These are phyloP conservation scores for Athalia cordata DNA, from an alignment of 2,888 invertebrate species.

Conservation along the genomic window DNA sequence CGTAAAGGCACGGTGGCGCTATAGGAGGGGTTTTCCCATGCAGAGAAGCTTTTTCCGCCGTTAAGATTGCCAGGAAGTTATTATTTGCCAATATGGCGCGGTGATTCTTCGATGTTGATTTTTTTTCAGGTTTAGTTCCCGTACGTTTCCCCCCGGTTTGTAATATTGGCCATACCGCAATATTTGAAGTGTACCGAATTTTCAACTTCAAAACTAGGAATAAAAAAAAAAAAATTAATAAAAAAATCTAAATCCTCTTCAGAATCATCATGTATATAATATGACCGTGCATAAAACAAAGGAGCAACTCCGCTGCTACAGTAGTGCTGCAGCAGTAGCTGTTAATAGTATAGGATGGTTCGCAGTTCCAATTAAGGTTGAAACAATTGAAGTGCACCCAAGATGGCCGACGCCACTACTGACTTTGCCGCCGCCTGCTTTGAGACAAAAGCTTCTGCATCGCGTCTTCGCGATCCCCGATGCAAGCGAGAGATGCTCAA, in stretches of 20 bases:
- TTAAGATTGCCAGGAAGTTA: constrained; percentile 13
- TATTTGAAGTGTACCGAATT: not conserved
- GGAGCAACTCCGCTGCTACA: constrained; percentile 41
- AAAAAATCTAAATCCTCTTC: constrained; percentile 47
- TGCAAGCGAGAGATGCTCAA: constrained; percentile 34
- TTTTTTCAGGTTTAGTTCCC: not conserved
- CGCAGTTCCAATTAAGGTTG: constrained; percentile 61
- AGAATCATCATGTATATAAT: constrained; percentile 47
- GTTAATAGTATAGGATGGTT: constrained; percentile 50
- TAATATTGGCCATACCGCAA: not conserved
- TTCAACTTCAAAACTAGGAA: not conserved
- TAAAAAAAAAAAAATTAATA: constrained; percentile 16
- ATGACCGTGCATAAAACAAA: constrained; percentile 49
- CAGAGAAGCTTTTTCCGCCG: not conserved
- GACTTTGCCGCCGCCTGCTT: constrained; percentile 39
- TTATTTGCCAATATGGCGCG: not conserved
- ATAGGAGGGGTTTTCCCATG: not conserved
- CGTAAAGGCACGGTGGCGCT: constrained; percentile 40
- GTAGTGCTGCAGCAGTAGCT: no score
- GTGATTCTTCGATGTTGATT: not conserved
- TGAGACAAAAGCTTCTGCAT: constrained; percentile 41
- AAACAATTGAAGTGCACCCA: constrained; percentile 63
- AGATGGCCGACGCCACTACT: constrained; percentile 52
- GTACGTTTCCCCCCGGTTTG: not conserved
- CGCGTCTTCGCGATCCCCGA: not conserved